Base-by-base conservation (phyloP, 2,888 invertebrate species). In the Eugnorisma glareosa region DNA sequence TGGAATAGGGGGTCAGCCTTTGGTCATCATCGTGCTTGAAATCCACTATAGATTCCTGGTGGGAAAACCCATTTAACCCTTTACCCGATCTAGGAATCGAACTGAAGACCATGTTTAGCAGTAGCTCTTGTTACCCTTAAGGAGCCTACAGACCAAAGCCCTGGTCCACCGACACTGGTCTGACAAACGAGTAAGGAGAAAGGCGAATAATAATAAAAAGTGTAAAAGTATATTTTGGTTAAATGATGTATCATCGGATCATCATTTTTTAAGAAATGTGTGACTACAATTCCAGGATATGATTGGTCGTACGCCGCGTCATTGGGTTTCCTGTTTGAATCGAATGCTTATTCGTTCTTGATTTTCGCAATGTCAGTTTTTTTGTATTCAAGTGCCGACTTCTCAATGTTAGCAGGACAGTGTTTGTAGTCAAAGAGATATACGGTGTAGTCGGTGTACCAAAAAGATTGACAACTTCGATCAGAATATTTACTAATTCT, bases 301-400 rank as follows among this genome's bases (percentile, higher is more conserved):
- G 35, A 77, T 61, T 71, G 24, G 13, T 48, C 43, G 2, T 13
- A 10, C 7, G 48, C 45, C 11, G 24, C n/a, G 72, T 63, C 57
- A 70, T 70, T 70, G 43, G n/a, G 5, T 70, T 81, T 69, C 69
- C 69, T 63, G 73, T 35, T 57, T 13, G 54, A 59, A 59, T 61
- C 24, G n/a, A 67, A 40, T 28, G 7, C 15, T 7, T 31, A 31
- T 61, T 43, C 0, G 13, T 24, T 31, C 43, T 66, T 15, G 1
- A 63, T 57, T 77, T 81, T 69, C 67, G 48, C 13, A 24, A 35
- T 7, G n/a, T 40, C 31, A 21, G 2, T 15, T 2, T 24, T 28
- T 66, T 73, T 35, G 4, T 57, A 51, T 43, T 45, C 15, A 11
- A 13, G 11, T 43, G 18, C 21, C 0, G 15, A 31, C n/a, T 61